These are phyloP conservation scores for Calameuta pallipes DNA, from an alignment of 2,888 invertebrate genomes.

Conservation along the genomic window DNA sequence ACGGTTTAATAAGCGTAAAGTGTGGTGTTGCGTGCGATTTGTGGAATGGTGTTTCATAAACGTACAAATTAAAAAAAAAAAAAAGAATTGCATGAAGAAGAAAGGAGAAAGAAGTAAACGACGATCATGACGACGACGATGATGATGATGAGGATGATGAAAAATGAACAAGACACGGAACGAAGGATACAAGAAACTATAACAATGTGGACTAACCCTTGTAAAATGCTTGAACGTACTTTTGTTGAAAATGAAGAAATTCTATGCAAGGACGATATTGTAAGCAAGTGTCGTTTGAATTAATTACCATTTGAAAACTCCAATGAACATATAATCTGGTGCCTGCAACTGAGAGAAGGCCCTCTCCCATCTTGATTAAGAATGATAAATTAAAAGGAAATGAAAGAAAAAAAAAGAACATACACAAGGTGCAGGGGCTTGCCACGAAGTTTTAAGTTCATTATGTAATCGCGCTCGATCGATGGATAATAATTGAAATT, in stretches of 20 bases:
- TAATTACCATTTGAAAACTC: slow-evolving; percentile 54
- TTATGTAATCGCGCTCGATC: slow-evolving; percentile 47
- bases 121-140: slow-evolving; percentile 12
- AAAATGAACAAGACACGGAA: slow-evolving; percentile 33
- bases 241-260: slow-evolving; percentile 62
- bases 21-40: slow-evolving; percentile 56
- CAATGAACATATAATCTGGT: slow-evolving; percentile 58
- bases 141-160: slow-evolving; percentile 17
- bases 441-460: slow-evolving; percentile 47
- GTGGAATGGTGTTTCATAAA: slow-evolving; percentile 58
- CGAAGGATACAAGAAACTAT: slow-evolving; percentile 39
- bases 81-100: slow-evolving; percentile 29
- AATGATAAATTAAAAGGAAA: neutral
- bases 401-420: neutral
- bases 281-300: slow-evolving; percentile 60
- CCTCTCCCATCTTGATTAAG: slow-evolving; percentile 15
- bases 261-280: slow-evolving; percentile 59
- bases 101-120: slow-evolving; percentile 24
- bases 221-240: slow-evolving; percentile 60
- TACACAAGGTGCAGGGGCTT: slow-evolving; percentile 46
- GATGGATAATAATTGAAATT: slow-evolving; percentile 50
- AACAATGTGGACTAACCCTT: slow-evolving; percentile 57
- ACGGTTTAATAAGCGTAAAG: slow-evolving; percentile 42
- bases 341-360: slow-evolving; percentile 44
- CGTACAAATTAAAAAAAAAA: slow-evolving; percentile 52